Evolutionary conservation across 2,113 vertebrate genomes (phyloP).

Genomic region (Lipophrys pholis): DNA sequence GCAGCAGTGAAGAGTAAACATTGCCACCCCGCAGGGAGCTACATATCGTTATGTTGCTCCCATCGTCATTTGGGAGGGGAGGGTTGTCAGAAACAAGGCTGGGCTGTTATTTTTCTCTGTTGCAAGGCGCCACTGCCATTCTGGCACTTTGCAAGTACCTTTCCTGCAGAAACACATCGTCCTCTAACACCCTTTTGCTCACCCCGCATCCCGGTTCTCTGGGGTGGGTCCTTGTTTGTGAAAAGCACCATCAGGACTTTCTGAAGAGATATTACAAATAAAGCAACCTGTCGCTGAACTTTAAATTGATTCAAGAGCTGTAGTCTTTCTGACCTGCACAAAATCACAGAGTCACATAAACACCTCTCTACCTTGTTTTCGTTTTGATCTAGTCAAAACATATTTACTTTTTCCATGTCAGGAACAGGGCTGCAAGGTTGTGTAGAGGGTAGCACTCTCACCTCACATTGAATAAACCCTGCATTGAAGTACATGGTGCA

Average conservation of each 20-base stretch:
- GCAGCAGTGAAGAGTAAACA: constrained; percentile 52
- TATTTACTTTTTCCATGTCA: no score
- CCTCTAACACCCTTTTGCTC: constrained; percentile 48
- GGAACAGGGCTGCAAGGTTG: no score
- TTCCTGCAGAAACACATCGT: constrained; percentile 40
- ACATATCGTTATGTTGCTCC: constrained; percentile 47
- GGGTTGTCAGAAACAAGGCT: constrained; percentile 50
- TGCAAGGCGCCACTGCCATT: constrained; percentile 45
- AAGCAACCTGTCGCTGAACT: not conserved
- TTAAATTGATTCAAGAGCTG: not conserved
- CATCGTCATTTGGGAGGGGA: constrained; percentile 31
- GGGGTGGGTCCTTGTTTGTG: not conserved
- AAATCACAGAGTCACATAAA: no score
- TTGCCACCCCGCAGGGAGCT: constrained; percentile 35
- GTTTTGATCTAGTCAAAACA: no score
- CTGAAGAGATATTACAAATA: constrained; percentile 5
- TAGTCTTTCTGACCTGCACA: not conserved
- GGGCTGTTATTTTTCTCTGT: constrained; percentile 39
- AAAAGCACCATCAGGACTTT: not conserved
- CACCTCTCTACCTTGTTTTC: no score
- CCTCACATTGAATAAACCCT: no score
- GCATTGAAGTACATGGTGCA: no score
- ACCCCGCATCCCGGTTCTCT: constrained; percentile 13
- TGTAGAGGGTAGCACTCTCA: no score
- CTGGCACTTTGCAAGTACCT: constrained; percentile 43